Conservation (phyloP, 2,113 vertebrate genomes). For the Gymnarchus niloticus region DNA sequence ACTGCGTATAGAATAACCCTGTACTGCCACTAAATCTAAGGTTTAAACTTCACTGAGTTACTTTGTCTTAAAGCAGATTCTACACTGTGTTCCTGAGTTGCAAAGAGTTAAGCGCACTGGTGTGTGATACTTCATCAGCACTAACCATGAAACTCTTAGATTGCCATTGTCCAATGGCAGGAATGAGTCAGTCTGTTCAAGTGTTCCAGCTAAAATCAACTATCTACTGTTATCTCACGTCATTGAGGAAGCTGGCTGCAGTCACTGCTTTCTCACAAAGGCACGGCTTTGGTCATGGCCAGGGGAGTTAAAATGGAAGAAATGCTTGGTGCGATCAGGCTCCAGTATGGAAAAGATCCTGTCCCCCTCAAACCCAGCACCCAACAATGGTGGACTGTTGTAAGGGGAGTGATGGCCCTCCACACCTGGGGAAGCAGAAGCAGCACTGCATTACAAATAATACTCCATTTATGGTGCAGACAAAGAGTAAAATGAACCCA, state of each 20-base stretch:
- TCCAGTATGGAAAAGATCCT: slow-evolving; percentile 55
- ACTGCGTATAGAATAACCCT: background rate
- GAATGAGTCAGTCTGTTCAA: background rate
- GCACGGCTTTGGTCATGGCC: slow-evolving; percentile 32
- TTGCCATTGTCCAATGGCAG: background rate
- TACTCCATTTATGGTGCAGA: background rate
- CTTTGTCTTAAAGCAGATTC: background rate
- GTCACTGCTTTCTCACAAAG: slow-evolving; percentile 52
- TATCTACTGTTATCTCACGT: background rate
- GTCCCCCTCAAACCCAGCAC: slow-evolving; percentile 38
- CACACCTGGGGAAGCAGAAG: slow-evolving; percentile 37
- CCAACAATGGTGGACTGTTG: slow-evolving; percentile 48
- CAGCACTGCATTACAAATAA: background rate
- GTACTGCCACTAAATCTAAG: background rate
- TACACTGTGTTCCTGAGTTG: background rate
- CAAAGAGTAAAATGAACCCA: background rate
- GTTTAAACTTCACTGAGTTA: background rate
- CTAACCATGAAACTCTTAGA: background rate
- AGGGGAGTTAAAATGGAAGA: slow-evolving; percentile 62
- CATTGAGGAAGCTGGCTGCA: background rate
- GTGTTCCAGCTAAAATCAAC: too few relatives aligned
- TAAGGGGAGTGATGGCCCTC: slow-evolving; percentile 41
- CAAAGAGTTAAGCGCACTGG: background rate
- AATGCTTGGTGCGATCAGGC: slow-evolving; percentile 46
- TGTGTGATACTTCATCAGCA: background rate